These are phyloP conservation scores for Sarcophaga caerulescens DNA, from an alignment of 2,888 invertebrate genomes.

Conservation along the genomic window DNA sequence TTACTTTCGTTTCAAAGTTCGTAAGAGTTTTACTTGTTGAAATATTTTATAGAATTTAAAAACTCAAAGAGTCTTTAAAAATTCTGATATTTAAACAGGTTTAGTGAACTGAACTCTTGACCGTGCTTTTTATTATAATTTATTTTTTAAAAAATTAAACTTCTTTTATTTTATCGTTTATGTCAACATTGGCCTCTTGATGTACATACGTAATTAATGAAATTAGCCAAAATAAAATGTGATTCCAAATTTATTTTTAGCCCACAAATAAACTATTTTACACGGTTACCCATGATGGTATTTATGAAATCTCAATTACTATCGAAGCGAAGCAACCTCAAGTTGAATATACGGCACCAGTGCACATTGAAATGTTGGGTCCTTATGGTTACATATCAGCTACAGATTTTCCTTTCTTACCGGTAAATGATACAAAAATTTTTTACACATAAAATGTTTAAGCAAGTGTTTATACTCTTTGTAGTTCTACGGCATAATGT, in stretches of 20 bases:
- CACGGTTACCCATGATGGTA: slow-evolving; percentile 86
- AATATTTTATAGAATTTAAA: too few relatives aligned
- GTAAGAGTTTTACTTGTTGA: too few relatives aligned
- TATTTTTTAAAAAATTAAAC: too few relatives aligned
- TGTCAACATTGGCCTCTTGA: too few relatives aligned
- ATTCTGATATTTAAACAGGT: too few relatives aligned
- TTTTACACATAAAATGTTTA: not conserved
- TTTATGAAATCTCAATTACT: slow-evolving; percentile 85
- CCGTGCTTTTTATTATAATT: too few relatives aligned
- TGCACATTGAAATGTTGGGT: slow-evolving; percentile 88
- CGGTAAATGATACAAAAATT: slow-evolving; percentile 82
- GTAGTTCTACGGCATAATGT: slow-evolving; percentile 95
- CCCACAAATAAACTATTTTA: slow-evolving; percentile 82
- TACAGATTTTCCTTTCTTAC: slow-evolving; percentile 92
- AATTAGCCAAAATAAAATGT: too few relatives aligned
- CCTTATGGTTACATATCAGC: slow-evolving; percentile 92
- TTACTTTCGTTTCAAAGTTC: too few relatives aligned
- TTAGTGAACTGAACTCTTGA: too few relatives aligned
- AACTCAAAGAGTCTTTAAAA: too few relatives aligned
- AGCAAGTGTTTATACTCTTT: not conserved
- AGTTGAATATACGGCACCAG: slow-evolving; percentile 83
- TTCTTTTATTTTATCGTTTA: too few relatives aligned
- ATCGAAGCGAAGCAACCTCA: slow-evolving; percentile 79
- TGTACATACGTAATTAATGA: too few relatives aligned
- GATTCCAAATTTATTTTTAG: slow-evolving; percentile 66